Evolutionary conservation across 2,113 vertebrate genomes (phyloP).

Genomic region (Spea multiplicata): DNA sequence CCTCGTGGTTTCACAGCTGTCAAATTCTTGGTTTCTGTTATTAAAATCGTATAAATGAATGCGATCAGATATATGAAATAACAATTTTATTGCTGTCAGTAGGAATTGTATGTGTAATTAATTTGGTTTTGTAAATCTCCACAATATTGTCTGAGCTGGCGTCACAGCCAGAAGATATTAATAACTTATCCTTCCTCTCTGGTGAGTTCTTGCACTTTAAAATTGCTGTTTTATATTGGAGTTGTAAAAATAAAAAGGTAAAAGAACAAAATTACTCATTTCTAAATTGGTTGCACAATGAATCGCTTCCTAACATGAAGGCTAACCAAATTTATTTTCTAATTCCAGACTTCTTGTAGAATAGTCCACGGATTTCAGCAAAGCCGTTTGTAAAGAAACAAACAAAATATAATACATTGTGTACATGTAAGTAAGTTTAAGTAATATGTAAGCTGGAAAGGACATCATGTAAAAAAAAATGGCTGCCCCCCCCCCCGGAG

Average conservation of each 20-base stretch:
- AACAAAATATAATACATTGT: too few relatives aligned
- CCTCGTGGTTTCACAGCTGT: constrained; percentile 16
- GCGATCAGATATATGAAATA: constrained; percentile 34
- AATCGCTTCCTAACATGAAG: not conserved
- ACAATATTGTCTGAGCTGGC: not conserved
- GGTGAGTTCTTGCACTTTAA: constrained; percentile 10
- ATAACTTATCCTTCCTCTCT: not conserved
- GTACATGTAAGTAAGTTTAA: too few relatives aligned
- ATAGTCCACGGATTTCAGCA: too few relatives aligned
- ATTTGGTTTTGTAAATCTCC: constrained; percentile 36
- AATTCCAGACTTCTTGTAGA: constrained; percentile 21
- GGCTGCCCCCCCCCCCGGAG: too few relatives aligned
- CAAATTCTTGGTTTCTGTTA: not conserved
- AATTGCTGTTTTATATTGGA: constrained; percentile 4
- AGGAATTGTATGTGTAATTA: constrained; percentile 24
- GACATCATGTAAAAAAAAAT: too few relatives aligned
- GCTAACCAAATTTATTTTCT: not conserved
- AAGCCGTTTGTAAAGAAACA: too few relatives aligned
- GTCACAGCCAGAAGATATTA: constrained; percentile 21
- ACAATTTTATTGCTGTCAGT: constrained; percentile 23
- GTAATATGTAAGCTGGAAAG: too few relatives aligned
- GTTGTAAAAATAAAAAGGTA: not conserved
- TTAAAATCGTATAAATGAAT: constrained; percentile 34
- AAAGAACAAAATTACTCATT: not conserved
- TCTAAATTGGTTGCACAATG: constrained; percentile 8